Conservation (phyloP, 2,797 vertebrate genomes). For the Chelmon rostratus region DNA sequence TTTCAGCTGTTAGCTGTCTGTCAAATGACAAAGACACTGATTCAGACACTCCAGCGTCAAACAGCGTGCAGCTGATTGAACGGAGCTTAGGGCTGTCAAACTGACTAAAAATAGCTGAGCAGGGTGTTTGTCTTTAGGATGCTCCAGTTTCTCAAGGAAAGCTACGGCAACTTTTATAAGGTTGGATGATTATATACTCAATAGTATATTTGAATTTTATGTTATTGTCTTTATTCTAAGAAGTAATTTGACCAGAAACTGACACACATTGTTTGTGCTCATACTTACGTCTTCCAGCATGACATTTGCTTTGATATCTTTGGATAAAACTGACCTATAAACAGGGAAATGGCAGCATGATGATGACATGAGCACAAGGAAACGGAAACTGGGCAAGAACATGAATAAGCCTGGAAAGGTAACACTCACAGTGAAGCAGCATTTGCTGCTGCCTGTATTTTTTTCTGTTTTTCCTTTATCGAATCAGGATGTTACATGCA, state of each 20-base stretch:
- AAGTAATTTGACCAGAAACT: not conserved
- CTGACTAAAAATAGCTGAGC: not conserved
- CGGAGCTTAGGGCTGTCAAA: not conserved
- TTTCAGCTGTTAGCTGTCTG: not conserved
- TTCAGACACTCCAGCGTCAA: not conserved
- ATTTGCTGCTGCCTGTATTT: not conserved
- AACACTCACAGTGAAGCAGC: slow-evolving; percentile 29
- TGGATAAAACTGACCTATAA: not conserved
- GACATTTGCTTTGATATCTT: not conserved
- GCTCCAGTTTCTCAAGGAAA: not conserved
- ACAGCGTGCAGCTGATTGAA: not conserved
- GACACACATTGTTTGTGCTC: no score
- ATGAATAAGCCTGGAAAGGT: not conserved
- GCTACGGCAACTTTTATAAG: not conserved
- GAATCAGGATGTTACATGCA: slow-evolving; percentile 38
- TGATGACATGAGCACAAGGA: not conserved
- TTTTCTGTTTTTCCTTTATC: slow-evolving; percentile 20
- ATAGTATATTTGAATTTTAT: not conserved
- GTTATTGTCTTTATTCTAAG: not conserved
- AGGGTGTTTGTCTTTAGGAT: not conserved
- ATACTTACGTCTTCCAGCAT: not conserved
- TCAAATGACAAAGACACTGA: not conserved
- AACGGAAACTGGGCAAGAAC: not conserved
- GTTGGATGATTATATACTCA: not conserved
- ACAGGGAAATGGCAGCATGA: not conserved